These are phyloP conservation scores for Galerucella pusilla DNA, from an alignment of 2,888 invertebrate genomes.

Conservation along the genomic window DNA sequence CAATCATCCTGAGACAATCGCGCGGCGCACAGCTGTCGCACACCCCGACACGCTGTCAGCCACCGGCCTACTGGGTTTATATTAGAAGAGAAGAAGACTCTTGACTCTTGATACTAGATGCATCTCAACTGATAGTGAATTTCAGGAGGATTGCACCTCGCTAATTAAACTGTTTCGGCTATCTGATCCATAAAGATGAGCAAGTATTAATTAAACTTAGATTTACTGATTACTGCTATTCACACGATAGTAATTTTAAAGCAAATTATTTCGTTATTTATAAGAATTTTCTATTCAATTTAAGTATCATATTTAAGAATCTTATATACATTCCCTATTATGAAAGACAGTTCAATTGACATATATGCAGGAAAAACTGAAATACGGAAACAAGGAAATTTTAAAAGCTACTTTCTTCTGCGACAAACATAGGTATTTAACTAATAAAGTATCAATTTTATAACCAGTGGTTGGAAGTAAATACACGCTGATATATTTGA, in stretches of 20 bases:
- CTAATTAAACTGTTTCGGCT: constrained; percentile 20
- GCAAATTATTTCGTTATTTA: neutral
- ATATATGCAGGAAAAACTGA: neutral
- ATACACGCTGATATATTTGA: too few relatives aligned
- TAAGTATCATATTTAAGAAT: neutral
- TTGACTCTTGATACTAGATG: constrained; percentile 24
- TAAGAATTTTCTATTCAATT: neutral
- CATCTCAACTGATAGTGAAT: constrained; percentile 24
- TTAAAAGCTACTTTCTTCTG: too few relatives aligned
- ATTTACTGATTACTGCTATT: neutral
- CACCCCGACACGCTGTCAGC: constrained; percentile 60
- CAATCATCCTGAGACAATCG: constrained; percentile 73
- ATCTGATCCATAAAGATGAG: constrained; percentile 26
- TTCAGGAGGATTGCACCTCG: constrained; percentile 28
- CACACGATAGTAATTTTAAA: neutral
- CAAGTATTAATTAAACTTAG: neutral
- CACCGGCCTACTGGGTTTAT: constrained; percentile 62
- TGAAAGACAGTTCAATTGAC: neutral
- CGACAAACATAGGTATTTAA: too few relatives aligned
- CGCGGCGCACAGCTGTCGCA: constrained; percentile 72
- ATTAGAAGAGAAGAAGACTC: constrained; percentile 55
- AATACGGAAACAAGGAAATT: neutral
- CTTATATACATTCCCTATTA: neutral
- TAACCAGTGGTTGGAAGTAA: too few relatives aligned
- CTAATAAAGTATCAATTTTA: too few relatives aligned